phyloP scores from a whole-genome alignment of 2,888 invertebrate genomes.

The Digitonthophagus gazella region DNA sequence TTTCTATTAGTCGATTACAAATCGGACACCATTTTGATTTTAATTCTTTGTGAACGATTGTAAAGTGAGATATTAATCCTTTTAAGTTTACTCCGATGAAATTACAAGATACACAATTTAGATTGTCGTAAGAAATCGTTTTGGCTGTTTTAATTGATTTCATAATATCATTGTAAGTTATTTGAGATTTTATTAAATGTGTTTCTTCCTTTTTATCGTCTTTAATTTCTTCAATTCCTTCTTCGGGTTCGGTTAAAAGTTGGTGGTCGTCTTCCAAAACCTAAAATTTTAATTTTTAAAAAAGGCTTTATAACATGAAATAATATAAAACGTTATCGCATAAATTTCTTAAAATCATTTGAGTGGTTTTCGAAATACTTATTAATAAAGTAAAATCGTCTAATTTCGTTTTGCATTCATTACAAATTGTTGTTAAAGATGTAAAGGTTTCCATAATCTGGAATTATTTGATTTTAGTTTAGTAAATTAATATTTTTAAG shows the following conservation, averaged over 20 bases:
- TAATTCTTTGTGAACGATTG: constrained; percentile 40
- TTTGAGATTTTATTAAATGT: background rate
- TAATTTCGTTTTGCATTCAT: background rate
- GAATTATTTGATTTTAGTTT: background rate
- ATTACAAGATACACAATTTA: constrained; percentile 39
- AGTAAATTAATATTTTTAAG: background rate
- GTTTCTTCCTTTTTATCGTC: background rate
- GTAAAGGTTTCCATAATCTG: background rate
- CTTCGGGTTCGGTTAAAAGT: no score
- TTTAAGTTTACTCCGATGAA: constrained; percentile 37
- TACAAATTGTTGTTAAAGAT: background rate
- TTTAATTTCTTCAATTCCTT: no score
- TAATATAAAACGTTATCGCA: background rate
- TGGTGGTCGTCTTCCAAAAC: background rate
- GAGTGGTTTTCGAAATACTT: background rate
- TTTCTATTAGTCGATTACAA: constrained; percentile 39
- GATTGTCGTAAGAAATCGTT: constrained; percentile 26
- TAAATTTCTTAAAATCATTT: background rate
- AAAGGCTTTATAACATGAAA: background rate
- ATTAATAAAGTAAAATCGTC: background rate
- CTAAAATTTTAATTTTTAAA: background rate
- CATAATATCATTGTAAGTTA: constrained; percentile 6
- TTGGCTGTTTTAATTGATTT: background rate
- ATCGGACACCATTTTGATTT: constrained; percentile 41
- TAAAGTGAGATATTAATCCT: constrained; percentile 41